Evolutionary conservation across 2,888 invertebrate genomes (phyloP).

Genomic region (Exocentrus adspersus): DNA sequence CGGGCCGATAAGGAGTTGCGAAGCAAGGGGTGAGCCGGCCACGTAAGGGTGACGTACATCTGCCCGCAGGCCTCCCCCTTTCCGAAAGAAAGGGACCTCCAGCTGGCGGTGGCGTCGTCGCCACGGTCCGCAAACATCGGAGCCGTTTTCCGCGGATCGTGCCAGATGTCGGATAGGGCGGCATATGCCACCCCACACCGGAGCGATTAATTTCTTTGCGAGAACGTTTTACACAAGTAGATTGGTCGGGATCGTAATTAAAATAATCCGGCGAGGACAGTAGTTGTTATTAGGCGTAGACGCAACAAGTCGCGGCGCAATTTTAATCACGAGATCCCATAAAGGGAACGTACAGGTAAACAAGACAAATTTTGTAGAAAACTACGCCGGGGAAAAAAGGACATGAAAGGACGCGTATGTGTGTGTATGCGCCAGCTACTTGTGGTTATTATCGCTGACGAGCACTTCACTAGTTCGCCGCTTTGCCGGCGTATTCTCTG

Average conservation of each 20-base stretch:
- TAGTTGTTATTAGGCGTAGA: too few species aligned
- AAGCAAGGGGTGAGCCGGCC: conserved; percentile 59
- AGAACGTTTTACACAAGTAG: too few species aligned
- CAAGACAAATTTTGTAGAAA: conserved; percentile 61
- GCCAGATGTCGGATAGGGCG: conserved; percentile 53
- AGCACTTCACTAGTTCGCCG: conserved; percentile 58
- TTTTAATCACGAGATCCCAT: conserved; percentile 44
- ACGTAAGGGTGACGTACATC: conserved; percentile 57
- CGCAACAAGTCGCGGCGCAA: conserved; percentile 42
- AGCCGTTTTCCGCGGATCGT: conserved; percentile 50
- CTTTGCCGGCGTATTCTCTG: conserved; percentile 51
- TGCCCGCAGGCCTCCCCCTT: conserved; percentile 62
- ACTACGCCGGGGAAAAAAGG: conserved; percentile 58
- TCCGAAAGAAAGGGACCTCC: conserved; percentile 61
- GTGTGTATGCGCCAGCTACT: conserved; percentile 61
- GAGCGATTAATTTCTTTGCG: conserved; percentile 43
- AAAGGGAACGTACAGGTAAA: conserved; percentile 51
- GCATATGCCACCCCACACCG: conserved; percentile 57
- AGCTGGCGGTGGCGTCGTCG: conserved; percentile 58
- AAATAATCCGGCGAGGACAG: conserved; percentile 23
- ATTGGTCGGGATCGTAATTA: neutral
- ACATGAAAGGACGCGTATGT: conserved; percentile 60
- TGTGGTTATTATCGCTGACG: conserved; percentile 62
- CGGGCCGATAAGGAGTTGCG: conserved; percentile 51
- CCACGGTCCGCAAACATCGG: conserved; percentile 64